Base-by-base conservation (phyloP, 2,113 vertebrate genomes). In the Condylura cristata region DNA sequence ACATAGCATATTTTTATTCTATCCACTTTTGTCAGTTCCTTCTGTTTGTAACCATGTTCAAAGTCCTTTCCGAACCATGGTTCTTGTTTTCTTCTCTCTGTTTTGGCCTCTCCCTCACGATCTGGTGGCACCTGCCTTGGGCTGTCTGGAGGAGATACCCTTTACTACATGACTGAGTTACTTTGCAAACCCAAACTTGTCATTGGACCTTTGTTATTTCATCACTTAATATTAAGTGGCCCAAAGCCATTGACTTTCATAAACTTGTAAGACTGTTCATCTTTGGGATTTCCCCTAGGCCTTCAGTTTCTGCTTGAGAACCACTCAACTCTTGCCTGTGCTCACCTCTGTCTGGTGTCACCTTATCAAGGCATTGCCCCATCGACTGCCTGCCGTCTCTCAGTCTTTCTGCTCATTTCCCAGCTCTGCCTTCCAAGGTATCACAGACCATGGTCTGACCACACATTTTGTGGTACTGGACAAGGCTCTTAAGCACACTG, bases 151-250 rank as follows among this genome's bases (percentile, higher is more conserved):
- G 13, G 34, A 39, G 44, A 20, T 30, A 26, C 34, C 37, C 20
- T 51, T 78, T 74, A 30, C 22, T 63, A 37, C 44, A 44, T 7
- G 28, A 89, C 32, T 53, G 8, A 75, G 58, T 44, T 28, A 2
- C 18, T 75, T 56, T 51, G 44, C 76, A 63, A 90, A 39, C 12
- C 13, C 51, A 70, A 11, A 72, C 41, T 22, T 63, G 71, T 56
- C n/a, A 26, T 22, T 6, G 20, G 76, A 8, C 5, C 34, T 94
- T 75, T 53, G 74, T 80, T 7, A 11, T 32, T 74, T 70, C 32
- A 30, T 53, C 41, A 70, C 58, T 90, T 75, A 46, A 11, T 83
- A 41, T 71, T 80, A 93, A 44, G 83, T 41, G 37, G 39, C 41
- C n/a, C 32, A 66, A 63, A 86, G 51, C 44, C 26, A 32, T 70